These are phyloP conservation scores for Drosophila meridiana DNA, from an alignment of 2,888 invertebrate species.

Conservation along the genomic window DNA sequence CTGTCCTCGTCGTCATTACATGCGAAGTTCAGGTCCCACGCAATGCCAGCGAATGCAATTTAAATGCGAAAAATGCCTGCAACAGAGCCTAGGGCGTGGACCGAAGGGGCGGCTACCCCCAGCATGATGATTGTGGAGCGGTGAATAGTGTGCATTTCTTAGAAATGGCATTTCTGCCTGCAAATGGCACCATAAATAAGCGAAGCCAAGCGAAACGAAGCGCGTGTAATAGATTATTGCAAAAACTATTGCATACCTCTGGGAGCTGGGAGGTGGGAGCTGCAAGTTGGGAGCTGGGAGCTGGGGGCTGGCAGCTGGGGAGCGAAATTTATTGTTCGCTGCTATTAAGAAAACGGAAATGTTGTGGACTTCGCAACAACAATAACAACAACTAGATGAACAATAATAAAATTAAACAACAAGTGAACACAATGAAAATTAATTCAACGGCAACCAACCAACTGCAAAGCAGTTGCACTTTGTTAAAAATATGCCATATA, in stretches of 20 bases:
- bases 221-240: constrained; percentile 76
- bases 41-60: constrained; percentile 70
- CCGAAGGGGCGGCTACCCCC: too few species aligned
- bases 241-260: constrained; percentile 69
- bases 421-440: constrained; percentile 34
- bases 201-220: constrained; percentile 40
- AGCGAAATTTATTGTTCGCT: constrained; percentile 64
- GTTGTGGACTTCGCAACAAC: constrained; percentile 38
- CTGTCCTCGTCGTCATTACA: constrained; percentile 55
- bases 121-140: neutral
- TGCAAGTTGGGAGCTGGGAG: constrained; percentile 8
- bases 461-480: neutral
- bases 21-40: constrained; percentile 68
- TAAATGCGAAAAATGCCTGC: constrained; percentile 71
- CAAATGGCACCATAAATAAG: constrained; percentile 73
- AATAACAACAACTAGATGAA: neutral
- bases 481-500: neutral
- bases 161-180: constrained; percentile 57
- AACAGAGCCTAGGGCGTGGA: constrained; percentile 30
- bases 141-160: constrained; percentile 46
- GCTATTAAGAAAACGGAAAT: constrained; percentile 57
- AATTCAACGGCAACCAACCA: constrained; percentile 6
- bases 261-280: constrained; percentile 26
- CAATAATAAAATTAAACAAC: constrained; percentile 9
- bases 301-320: constrained; percentile 25